A percentile compares a stretch with the other conserved stretches of the same genome.
Conservation (phyloP, 2,797 vertebrate species). For the Cephalopachus bancanus region DNA sequence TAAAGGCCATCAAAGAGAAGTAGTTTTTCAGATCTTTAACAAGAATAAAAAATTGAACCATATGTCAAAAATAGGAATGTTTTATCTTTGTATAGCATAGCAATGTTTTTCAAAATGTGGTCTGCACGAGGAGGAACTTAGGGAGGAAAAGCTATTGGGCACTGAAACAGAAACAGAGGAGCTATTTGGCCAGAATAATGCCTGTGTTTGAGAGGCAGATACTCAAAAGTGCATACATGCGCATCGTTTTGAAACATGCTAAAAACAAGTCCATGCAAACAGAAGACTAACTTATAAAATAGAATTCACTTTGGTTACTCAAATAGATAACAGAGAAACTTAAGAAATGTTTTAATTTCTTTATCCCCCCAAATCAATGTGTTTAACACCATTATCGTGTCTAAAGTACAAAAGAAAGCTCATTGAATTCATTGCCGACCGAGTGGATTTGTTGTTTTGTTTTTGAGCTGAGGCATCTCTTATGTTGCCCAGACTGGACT, state of each 20-base stretch:
- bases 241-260: background rate
- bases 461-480: background rate
- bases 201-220: background rate
- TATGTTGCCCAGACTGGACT: background rate
- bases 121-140: background rate
- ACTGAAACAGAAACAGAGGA: background rate
- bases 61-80: slow-evolving; percentile 66
- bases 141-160: background rate
- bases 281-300: slow-evolving; percentile 55
- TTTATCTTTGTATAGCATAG: slow-evolving; percentile 16
- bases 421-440: background rate
- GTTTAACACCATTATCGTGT: background rate
- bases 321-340: background rate
- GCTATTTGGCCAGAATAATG: background rate
- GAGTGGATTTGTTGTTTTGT: background rate
- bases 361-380: background rate
- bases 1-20: slow-evolving; percentile 74
- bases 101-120: slow-evolving; percentile 44
- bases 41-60: slow-evolving; percentile 71
- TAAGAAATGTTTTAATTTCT: slow-evolving; percentile 22
- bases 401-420: background rate
- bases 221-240: background rate
- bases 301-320: slow-evolving; percentile 24
- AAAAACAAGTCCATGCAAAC: background rate
- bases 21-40: slow-evolving; percentile 75